Evolutionary conservation across 2,113 vertebrate species (phyloP).

Genomic region (Spilogale gracilis): DNA sequence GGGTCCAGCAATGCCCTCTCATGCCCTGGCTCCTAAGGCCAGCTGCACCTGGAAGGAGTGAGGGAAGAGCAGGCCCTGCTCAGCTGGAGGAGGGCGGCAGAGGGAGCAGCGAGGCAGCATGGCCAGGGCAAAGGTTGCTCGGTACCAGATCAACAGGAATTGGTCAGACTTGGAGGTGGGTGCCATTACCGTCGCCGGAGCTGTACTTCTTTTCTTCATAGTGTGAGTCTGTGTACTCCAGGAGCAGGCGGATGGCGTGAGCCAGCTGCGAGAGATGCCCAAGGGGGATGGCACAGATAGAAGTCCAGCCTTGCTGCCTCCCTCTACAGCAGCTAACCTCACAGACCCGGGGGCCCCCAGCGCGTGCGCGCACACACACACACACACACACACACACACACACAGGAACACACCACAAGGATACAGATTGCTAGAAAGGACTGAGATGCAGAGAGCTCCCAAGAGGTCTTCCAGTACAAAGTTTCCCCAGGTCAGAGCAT

Average conservation of each 20-base stretch:
- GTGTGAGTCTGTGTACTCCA: constrained; percentile 89
- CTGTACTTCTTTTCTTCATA: constrained; percentile 89
- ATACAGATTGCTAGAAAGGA: background rate
- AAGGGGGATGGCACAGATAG: background rate
- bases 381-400: no score
- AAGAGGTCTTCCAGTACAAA: no score
- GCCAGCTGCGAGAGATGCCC: constrained; percentile 83
- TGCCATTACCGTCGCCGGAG: constrained; percentile 87
- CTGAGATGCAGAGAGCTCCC: background rate
- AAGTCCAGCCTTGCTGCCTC: fast-evolving
- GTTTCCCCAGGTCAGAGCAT: fast-evolving
- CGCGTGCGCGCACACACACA: no score
- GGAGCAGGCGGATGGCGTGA: constrained; percentile 88
- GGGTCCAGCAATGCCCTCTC: background rate
- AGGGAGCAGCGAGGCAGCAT: background rate
- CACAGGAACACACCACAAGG: no score
- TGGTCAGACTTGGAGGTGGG: background rate
- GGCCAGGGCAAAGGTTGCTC: background rate
- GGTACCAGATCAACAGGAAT: background rate
- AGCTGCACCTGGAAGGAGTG: background rate
- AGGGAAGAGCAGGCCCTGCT: background rate
- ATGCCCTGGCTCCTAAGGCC: background rate
- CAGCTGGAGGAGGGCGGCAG: no score
- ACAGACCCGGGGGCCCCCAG: no score
- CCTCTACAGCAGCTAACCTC: no score